phyloP scores from a whole-genome alignment of 2,113 vertebrate genomes.

The Sapayoa aenigma region DNA sequence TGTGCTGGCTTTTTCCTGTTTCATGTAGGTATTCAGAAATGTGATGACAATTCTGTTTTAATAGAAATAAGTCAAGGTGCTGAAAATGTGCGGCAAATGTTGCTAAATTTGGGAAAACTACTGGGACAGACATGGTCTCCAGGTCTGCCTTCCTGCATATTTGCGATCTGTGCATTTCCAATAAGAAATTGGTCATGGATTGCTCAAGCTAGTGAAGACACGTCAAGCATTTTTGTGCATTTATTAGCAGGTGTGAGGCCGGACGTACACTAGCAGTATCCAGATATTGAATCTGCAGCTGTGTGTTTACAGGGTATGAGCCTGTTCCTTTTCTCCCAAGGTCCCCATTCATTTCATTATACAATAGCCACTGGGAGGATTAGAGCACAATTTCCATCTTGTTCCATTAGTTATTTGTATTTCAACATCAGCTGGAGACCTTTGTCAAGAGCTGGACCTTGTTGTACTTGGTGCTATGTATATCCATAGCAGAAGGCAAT shows the following conservation, averaged over 20 bases:
- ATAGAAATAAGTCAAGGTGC: not conserved
- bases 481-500: constrained; percentile 33
- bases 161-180: not conserved
- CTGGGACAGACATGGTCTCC: not conserved
- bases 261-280: not conserved
- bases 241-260: not conserved
- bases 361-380: constrained; percentile 41
- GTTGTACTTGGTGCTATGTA: constrained; percentile 29
- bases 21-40: not conserved
- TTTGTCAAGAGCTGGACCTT: constrained; percentile 56
- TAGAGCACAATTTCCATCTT: constrained; percentile 45
- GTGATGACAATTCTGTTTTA: not conserved
- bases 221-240: not conserved
- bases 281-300: not conserved
- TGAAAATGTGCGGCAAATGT: not conserved
- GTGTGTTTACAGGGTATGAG: not conserved
- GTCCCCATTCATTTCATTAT: not conserved
- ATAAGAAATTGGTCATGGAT: not conserved
- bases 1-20: not conserved
- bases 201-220: not conserved
- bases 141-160: not conserved
- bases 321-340: not conserved
- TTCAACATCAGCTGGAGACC: constrained; percentile 56
- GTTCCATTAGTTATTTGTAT: constrained; percentile 46
- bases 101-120: not conserved